A percentile compares a stretch with the other conserved stretches of the same genome.
Conservation (phyloP, 2,797 vertebrate genomes). For the Acanthurus tractus region DNA sequence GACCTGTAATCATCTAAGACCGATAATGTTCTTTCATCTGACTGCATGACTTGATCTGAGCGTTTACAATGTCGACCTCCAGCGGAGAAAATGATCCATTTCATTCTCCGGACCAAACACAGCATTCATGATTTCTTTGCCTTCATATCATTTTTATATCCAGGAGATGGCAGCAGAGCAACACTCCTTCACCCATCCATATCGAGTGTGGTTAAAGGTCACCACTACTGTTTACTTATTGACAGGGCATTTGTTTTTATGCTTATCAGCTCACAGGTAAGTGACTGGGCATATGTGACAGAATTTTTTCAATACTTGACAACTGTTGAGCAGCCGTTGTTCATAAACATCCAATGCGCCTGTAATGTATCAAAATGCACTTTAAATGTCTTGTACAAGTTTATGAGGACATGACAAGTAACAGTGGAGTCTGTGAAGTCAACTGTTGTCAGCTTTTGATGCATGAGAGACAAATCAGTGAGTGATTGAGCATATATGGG, state of each 20-base stretch:
- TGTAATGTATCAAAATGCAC: background rate
- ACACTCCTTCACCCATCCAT: background rate
- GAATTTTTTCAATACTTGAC: background rate
- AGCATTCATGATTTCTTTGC: background rate
- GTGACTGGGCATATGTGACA: background rate
- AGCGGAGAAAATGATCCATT: conserved; percentile 12
- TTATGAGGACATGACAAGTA: background rate
- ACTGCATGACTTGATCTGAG: background rate
- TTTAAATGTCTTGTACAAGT: conserved; percentile 15
- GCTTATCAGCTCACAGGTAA: conserved; percentile 1
- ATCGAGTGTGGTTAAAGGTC: conserved; percentile 36
- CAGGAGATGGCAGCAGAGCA: conserved; percentile 70
- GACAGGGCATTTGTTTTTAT: conserved; percentile 11
- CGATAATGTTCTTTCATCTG: background rate
- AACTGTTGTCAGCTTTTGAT: conserved; percentile 34
- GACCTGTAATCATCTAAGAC: background rate
- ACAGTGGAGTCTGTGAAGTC: background rate
- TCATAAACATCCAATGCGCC: background rate
- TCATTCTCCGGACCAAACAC: background rate
- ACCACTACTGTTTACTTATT: conserved; percentile 15
- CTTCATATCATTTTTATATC: background rate
- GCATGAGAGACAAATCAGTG: conserved; percentile 47
- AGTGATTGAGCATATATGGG: conserved; percentile 37
- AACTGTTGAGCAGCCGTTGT: background rate
- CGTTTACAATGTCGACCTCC: conserved; percentile 11